Evolutionary conservation across 1,140 invertebrate species (phyloP), one percentile per base, ranked within the genome.

Genomic region (Halictus rubicundus): DNA sequence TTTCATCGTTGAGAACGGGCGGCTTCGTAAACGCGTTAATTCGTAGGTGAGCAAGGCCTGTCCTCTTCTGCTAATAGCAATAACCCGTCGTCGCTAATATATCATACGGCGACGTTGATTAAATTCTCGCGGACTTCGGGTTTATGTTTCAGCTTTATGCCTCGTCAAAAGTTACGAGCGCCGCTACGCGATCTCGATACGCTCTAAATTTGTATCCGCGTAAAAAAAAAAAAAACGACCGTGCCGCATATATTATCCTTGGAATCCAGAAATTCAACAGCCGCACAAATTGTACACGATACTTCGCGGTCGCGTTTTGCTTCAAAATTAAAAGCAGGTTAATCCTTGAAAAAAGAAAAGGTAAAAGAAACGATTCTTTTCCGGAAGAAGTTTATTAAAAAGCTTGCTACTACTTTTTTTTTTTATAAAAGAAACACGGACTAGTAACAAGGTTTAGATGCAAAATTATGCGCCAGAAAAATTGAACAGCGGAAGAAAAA

Each of bases 11-110:
- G 72, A 77, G 57, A 23, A 52, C 32, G 32, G 32, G 32, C 66
- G 68, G 57, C 79, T 61, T 75, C 66, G 69, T 70, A 84, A 79
- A 80, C 80, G 71, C 83, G 65, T 83, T 84, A 83, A 80, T 72
- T 68, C 73, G 66, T 64, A 72, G 68, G 60, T 64, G 68, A 32
- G 71, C 2, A 80, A 68, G 54, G 23, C 66, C 14, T 37, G 73
- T 61, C 75, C 83, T 84, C 82, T 80, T 61, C 83, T 60, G 54
- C 74, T 84, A 83, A 84, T 83, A 78, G 60, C 49, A 79, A 78
- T 83, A 82, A 84, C 78, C 68, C 81, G 82, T 84, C 76, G 64
- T 52, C 52, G 77, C 57, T 42, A 64, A 74, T 84, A 84, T 84
- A 70, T 84, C 77, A 61, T 66, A 42, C 54, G 23, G 46, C 70